Conservation (phyloP, 1,140 invertebrate species). For the Pseudomyrmex cubaensis region DNA sequence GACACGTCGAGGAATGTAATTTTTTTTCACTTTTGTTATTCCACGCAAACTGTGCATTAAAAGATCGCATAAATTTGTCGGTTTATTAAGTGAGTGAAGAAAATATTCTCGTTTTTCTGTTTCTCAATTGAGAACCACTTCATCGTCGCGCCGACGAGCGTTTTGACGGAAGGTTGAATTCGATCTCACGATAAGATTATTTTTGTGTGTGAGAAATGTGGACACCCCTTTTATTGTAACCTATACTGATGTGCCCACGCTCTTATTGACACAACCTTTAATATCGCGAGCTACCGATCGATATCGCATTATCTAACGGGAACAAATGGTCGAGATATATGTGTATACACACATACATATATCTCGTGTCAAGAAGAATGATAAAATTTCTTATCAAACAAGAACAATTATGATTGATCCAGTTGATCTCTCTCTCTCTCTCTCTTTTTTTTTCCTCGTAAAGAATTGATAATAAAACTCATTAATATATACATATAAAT, state of each 20-base stretch:
- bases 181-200: conserved; percentile 19
- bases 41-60: too few relatives aligned
- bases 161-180: conserved; percentile 8
- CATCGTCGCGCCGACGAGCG: not conserved
- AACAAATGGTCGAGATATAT: conserved; percentile 36
- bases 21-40: not conserved
- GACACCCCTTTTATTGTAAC: conserved; percentile 22
- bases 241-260: conserved; percentile 29
- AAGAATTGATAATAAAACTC: too few relatives aligned
- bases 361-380: too few relatives aligned
- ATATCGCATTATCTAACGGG: conserved; percentile 38
- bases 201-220: not conserved
- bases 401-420: too few relatives aligned
- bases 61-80: too few relatives aligned
- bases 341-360: not conserved
- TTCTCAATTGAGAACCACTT: not conserved
- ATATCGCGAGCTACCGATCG: conserved; percentile 39
- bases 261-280: conserved; percentile 39
- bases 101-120: not conserved
- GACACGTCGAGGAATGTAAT: not conserved
- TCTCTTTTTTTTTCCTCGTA: too few relatives aligned
- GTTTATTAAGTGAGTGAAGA: too few relatives aligned
- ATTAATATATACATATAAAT: too few relatives aligned
- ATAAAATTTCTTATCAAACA: too few relatives aligned
- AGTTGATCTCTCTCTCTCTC: too few relatives aligned